Evolutionary conservation across 2,113 vertebrate species (phyloP), one percentile per base, ranked within the genome.

Genomic region (Lepisosteus osseus): DNA sequence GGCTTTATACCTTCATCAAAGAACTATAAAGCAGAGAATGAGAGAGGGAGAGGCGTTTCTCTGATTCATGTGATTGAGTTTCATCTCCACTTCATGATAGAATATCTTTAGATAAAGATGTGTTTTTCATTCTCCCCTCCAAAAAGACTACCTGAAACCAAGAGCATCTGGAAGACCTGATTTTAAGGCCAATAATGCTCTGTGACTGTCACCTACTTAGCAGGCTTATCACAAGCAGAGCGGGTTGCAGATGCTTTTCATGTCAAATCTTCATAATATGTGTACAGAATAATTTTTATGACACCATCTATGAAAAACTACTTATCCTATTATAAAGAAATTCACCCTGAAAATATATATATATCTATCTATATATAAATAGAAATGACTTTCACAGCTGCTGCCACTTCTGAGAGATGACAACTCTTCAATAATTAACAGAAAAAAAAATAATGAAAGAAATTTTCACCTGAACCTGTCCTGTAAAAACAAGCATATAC

Each of bases 271-370:
- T 43, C 61, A 65, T 56, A 67, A 73, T 63, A 13, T 7, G 29
- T 70, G 71, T 67, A 69, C 44, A 40, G 17, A 65, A 64, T 70
- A 64, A 75, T 77, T 69, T 69, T 69, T 54, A 76, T 71, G 42
- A 77, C 73, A 73, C 65, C 15, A 65, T 74, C 68, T 72, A 71
- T 57, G 71, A 44, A 71, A 71, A 51, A 74, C 73, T 65, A 72
- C 71, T 67, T 65, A 77, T 76, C 78, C 76, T 66, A 69, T 76
- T 77, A 76, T 54, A 59, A 69, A 14, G 43, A 47, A 61, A 72
- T 73, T 75, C 65, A 71, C 61, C 59, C 62, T 56, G 62, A 61
- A 61, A 11, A 54, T 71, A 67, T 9, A 51, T 51, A 51, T 29
- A 67, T 9, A 51, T 51, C 1, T 29, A 29, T 29, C 29, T 29